These are phyloP conservation scores for Gastrophysa polygoni DNA, from an alignment of 2,888 invertebrate genomes.

Conservation along the genomic window DNA sequence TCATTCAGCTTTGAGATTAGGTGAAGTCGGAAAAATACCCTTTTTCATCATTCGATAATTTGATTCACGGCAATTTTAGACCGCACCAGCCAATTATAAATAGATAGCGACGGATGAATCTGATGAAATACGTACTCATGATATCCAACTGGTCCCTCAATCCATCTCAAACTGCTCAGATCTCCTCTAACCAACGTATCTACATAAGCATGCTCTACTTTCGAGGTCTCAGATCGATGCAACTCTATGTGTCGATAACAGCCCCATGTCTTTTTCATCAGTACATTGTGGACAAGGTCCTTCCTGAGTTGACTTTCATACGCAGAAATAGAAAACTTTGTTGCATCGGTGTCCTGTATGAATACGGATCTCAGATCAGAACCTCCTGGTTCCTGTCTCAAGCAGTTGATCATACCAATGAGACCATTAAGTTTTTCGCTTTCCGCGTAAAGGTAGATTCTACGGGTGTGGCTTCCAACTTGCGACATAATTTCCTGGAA, in stretches of 20 bases:
- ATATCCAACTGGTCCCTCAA: constrained; percentile 80
- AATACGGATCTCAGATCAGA: constrained; percentile 74
- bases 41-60: too few species aligned
- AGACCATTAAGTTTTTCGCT: constrained; percentile 76
- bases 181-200: constrained; percentile 93
- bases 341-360: constrained; percentile 68
- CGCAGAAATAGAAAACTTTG: constrained; percentile 65
- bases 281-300: constrained; percentile 86
- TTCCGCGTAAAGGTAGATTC: constrained; percentile 72
- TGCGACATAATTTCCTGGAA: constrained; percentile 66
- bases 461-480: constrained; percentile 64
- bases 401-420: constrained; percentile 88
- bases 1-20: too few species aligned
- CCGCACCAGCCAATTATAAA: too few species aligned
- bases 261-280: constrained; percentile 84
- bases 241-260: constrained; percentile 80
- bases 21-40: too few species aligned
- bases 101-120: constrained; percentile 40
- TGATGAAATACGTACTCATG: constrained; percentile 59
- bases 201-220: constrained; percentile 92
- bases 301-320: constrained; percentile 70
- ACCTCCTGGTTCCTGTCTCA: constrained; percentile 87
- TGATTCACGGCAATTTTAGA: too few species aligned
- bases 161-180: constrained; percentile 90
- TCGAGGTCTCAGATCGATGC: constrained; percentile 58